phyloP scores from a whole-genome alignment of 2,113 vertebrate species.

The Chaetodon auriga region DNA sequence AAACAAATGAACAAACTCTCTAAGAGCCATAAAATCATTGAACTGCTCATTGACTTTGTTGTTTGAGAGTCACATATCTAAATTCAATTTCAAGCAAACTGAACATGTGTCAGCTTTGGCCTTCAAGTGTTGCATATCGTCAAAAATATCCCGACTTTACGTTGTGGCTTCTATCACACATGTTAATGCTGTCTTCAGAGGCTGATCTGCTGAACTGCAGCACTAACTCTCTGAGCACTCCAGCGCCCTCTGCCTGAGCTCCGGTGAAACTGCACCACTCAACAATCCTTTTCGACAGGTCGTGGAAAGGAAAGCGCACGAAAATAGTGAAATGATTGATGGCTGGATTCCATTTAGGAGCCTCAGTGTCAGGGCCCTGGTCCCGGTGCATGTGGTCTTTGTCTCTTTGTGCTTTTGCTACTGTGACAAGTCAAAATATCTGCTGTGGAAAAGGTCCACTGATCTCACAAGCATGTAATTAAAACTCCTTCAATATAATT shows the following conservation, averaged over 20 bases:
- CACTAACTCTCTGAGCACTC: conserved; percentile 12
- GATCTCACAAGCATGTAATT: not conserved
- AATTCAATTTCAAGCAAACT: conserved; percentile 3
- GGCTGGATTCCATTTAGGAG: not conserved
- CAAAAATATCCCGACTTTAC: not conserved
- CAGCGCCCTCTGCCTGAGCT: conserved; percentile 42
- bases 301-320: not conserved
- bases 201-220: not conserved
- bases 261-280: conserved; percentile 26
- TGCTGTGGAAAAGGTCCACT: not conserved
- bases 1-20: not conserved
- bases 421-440: not conserved
- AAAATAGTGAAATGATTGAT: not conserved
- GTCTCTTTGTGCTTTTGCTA: not conserved
- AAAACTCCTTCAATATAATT: not conserved
- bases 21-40: not conserved
- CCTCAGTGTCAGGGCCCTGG: not conserved
- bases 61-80: not conserved
- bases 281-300: not conserved
- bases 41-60: not conserved
- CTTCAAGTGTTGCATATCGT: not conserved
- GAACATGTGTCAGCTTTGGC: not conserved
- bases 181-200: not conserved
- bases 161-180: not conserved
- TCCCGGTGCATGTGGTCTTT: not conserved